Percentiles rank a stretch among this genome's conserved stretches.
Evolutionary conservation across 2,888 invertebrate species (phyloP).

Genomic region (Agrochola macilenta): DNA sequence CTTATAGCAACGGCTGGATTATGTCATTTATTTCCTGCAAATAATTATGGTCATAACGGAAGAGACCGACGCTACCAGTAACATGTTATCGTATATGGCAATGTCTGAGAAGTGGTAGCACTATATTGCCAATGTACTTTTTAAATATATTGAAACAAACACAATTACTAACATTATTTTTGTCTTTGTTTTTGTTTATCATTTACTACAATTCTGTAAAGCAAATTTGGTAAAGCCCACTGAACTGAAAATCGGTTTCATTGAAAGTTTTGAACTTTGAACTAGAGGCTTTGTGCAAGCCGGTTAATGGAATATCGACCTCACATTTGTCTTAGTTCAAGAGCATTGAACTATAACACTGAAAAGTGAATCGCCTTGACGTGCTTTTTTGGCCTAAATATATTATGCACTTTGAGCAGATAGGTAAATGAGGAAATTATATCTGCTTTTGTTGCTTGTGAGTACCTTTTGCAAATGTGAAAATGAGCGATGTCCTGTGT

Average conservation of each 20-base stretch:
- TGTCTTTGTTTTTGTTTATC: too few species aligned
- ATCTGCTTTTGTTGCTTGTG: too few species aligned
- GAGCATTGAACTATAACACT: constrained; percentile 41
- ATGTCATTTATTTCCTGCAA: constrained; percentile 73
- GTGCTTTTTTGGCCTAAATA: constrained; percentile 5
- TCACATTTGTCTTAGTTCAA: constrained; percentile 36
- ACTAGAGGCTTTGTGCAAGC: background rate
- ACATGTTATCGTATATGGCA: background rate
- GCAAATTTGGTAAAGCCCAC: too few species aligned
- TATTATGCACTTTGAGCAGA: background rate
- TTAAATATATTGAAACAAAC: background rate
- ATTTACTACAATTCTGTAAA: too few species aligned
- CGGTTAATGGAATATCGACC: constrained; percentile 23
- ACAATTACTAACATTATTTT: background rate
- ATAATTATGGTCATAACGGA: constrained; percentile 82
- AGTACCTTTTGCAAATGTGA: too few species aligned
- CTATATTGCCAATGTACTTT: background rate
- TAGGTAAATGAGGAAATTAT: background rate
- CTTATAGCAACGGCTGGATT: constrained; percentile 33
- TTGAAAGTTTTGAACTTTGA: background rate
- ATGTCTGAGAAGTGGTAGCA: constrained; percentile 19
- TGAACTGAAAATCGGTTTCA: background rate
- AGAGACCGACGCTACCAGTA: constrained; percentile 66
- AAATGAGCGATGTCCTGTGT: too few species aligned
- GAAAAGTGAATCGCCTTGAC: constrained; percentile 1